These are phyloP conservation scores for Gari tellinella DNA, from an alignment of 2,888 invertebrate genomes.

Conservation along the genomic window DNA sequence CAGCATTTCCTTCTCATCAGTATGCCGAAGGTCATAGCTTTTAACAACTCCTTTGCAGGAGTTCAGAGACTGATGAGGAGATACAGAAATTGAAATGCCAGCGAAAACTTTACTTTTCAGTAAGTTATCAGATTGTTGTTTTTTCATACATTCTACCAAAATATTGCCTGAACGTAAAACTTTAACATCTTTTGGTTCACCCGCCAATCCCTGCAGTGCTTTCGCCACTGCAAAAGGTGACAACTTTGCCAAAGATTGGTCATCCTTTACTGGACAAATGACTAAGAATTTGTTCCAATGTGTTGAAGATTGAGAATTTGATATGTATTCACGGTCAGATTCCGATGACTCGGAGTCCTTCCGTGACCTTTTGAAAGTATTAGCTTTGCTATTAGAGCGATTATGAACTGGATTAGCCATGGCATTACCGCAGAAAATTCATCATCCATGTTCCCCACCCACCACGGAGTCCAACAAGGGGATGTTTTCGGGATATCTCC, in stretches of 20 bases:
- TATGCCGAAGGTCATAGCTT: neutral
- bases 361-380: too few species aligned
- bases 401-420: neutral
- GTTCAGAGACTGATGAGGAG: conserved; percentile 1
- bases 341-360: too few species aligned
- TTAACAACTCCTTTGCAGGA: neutral
- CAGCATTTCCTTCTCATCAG: neutral
- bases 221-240: conserved; percentile 2
- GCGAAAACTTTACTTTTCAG: neutral
- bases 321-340: too few species aligned
- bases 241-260: neutral
- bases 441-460: conserved; percentile 7
- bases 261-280: neutral
- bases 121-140: conserved; percentile 7
- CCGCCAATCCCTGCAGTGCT: neutral
- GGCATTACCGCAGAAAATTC: neutral
- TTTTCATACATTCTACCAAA: neutral
- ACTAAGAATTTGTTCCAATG: too few species aligned
- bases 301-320: too few species aligned
- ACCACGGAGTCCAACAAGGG: conserved; percentile 15
- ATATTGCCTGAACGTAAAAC: neutral
- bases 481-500: conserved; percentile 3
- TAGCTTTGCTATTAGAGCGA: too few species aligned
- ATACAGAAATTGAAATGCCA: neutral
- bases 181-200: conserved; percentile 5